phyloP scores from a whole-genome alignment of 2,113 vertebrate species.

The Falco punctatus region DNA sequence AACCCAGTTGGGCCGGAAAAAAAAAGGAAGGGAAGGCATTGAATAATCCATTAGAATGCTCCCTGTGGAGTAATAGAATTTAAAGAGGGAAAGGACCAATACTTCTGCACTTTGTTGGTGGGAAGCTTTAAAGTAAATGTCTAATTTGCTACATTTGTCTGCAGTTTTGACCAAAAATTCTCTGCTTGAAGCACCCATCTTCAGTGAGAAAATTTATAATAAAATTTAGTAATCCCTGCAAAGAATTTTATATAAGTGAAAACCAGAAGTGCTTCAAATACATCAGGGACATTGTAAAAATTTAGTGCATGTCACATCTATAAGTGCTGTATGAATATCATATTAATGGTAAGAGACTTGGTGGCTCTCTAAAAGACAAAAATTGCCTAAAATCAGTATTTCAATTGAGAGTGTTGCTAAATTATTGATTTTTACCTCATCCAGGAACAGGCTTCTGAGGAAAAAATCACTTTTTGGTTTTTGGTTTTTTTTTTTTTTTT shows the following conservation, averaged over 20 bases:
- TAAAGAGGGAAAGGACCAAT: not conserved
- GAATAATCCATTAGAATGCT: not conserved
- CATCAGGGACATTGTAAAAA: not conserved
- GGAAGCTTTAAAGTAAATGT: not conserved
- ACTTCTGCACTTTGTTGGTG: not conserved
- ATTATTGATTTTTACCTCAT: not conserved
- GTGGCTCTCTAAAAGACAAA: not conserved
- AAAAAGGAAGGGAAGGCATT: not conserved
- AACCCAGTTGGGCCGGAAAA: not conserved
- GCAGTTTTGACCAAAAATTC: not conserved
- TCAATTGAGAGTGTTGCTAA: not conserved
- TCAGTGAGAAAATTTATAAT: not conserved
- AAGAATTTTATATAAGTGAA: not conserved
- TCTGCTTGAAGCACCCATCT: not conserved
- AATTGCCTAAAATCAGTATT: not conserved
- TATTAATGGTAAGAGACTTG: not conserved
- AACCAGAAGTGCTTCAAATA: not conserved
- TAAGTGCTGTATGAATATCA: not conserved
- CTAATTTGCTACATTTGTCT: not conserved
- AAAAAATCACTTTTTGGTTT: not conserved
- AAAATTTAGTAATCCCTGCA: not conserved
- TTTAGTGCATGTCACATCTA: not conserved
- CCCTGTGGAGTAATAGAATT: not conserved
- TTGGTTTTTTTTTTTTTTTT: accelerated
- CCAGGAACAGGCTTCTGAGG: not conserved